Evolutionary conservation across 2,797 vertebrate genomes (phyloP).

Genomic region (Lepilemur ruficaudatus): DNA sequence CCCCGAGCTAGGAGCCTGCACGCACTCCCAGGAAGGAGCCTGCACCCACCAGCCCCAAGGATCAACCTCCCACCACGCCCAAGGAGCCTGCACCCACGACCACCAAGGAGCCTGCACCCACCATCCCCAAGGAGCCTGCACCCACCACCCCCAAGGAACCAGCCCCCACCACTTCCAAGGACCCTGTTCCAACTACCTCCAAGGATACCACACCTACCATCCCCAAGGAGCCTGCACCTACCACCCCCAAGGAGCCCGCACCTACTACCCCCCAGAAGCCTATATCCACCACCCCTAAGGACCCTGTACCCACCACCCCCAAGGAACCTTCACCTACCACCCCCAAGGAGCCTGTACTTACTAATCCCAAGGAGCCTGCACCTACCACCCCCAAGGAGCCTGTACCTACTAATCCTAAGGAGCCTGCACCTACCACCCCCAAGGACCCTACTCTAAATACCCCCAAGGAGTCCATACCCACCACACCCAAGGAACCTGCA

Average conservation of each 20-base stretch:
- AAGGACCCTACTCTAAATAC: not conserved
- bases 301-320: fast-evolving
- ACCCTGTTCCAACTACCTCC: fast-evolving
- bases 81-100: not conserved
- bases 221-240: not conserved
- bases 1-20: not conserved
- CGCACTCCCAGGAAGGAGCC: not conserved
- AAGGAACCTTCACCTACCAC: not conserved
- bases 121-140: fast-evolving
- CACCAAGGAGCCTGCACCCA: not conserved
- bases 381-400: fast-evolving
- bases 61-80: fast-evolving
- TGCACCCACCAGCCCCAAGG: fast-evolving
- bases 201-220: fast-evolving
- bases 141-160: fast-evolving
- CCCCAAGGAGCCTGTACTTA: fast-evolving
- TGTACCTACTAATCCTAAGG: fast-evolving
- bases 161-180: fast-evolving
- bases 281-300: fast-evolving
- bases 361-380: fast-evolving
- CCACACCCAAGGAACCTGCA: not conserved
- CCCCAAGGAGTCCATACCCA: fast-evolving
- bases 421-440: fast-evolving
- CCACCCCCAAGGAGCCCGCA: fast-evolving
- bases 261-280: not conserved